A percentile compares a stretch with the other conserved stretches of the same genome.
phyloP scores from a whole-genome alignment of 1,140 invertebrate genomes.

The Ostrea edulis region DNA sequence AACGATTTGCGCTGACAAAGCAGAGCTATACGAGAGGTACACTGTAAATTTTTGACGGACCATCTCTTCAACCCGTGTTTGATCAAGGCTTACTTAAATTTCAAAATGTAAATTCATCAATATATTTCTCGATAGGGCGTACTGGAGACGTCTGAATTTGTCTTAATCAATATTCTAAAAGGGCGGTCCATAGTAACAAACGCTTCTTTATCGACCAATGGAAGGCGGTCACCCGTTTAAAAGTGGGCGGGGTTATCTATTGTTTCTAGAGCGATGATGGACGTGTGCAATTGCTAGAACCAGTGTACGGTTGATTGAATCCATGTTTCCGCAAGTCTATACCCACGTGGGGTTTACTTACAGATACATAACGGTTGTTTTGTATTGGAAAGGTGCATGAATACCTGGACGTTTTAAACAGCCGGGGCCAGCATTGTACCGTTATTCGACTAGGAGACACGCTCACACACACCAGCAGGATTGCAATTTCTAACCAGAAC shows the following conservation, averaged over 20 bases:
- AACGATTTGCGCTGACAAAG: neutral
- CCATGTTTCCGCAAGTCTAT: neutral
- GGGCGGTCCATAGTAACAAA: conserved; percentile 31
- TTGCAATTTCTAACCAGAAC: neutral
- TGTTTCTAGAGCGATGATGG: conserved; percentile 5
- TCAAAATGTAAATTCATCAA: conserved; percentile 21
- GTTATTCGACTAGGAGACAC: neutral
- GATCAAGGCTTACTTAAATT: conserved; percentile 37
- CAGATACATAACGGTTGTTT: conserved; percentile 23
- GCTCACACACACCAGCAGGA: neutral
- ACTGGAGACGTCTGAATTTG: neutral
- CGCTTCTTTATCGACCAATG: neutral
- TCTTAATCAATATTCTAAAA: conserved; percentile 34
- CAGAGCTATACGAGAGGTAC: neutral
- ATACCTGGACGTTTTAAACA: neutral
- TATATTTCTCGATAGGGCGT: neutral
- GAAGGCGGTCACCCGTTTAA: neutral
- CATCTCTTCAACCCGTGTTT: conserved; percentile 5
- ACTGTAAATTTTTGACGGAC: conserved; percentile 29
- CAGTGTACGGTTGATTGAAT: neutral
- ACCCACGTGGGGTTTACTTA: conserved; percentile 21
- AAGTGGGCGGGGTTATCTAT: neutral
- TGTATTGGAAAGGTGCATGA: neutral
- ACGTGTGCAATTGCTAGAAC: conserved; percentile 24
- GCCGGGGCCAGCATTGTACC: neutral